Evolutionary conservation across 2,888 invertebrate species (phyloP).

Genomic region (Pollenia griseotomentosa): DNA sequence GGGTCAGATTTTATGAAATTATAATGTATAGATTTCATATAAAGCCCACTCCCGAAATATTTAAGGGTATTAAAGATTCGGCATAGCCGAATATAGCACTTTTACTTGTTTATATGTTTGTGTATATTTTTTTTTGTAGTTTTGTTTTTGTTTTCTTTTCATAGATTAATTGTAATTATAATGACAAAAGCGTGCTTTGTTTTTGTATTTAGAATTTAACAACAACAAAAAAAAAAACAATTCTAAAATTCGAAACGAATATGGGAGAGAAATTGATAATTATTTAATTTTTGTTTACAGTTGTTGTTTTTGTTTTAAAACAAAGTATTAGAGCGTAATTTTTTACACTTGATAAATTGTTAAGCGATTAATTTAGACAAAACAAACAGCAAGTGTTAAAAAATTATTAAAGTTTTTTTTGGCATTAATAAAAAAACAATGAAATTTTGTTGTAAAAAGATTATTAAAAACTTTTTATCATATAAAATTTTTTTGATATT

Average conservation of each 20-base stretch:
- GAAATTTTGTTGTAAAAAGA: neutral
- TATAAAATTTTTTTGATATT: too few species aligned
- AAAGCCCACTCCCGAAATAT: too few species aligned
- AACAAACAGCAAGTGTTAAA: conserved; percentile 27
- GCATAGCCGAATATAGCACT: neutral
- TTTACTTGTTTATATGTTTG: neutral
- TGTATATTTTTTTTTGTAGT: conserved; percentile 3
- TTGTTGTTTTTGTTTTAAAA: neutral
- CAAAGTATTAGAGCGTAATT: neutral
- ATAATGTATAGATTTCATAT: too few species aligned
- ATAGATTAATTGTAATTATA: conserved; percentile 55
- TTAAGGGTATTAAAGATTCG: too few species aligned
- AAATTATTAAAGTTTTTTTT: conserved; percentile 29
- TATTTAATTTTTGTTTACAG: neutral
- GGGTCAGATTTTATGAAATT: too few species aligned
- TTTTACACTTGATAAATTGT: conserved; percentile 15
- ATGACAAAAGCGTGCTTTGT: conserved; percentile 66
- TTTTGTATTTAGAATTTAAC: neutral
- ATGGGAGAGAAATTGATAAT: neutral
- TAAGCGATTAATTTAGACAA: conserved; percentile 17
- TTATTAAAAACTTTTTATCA: neutral
- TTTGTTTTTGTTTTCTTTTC: conserved; percentile 31
- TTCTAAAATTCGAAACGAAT: neutral
- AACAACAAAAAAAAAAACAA: conserved; percentile 6
- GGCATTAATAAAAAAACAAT: neutral